A percentile compares a stretch with the other conserved stretches of the same genome.
phyloP scores from a whole-genome alignment of 2,797 vertebrate species.

The Hyperoplus lanceolatus region DNA sequence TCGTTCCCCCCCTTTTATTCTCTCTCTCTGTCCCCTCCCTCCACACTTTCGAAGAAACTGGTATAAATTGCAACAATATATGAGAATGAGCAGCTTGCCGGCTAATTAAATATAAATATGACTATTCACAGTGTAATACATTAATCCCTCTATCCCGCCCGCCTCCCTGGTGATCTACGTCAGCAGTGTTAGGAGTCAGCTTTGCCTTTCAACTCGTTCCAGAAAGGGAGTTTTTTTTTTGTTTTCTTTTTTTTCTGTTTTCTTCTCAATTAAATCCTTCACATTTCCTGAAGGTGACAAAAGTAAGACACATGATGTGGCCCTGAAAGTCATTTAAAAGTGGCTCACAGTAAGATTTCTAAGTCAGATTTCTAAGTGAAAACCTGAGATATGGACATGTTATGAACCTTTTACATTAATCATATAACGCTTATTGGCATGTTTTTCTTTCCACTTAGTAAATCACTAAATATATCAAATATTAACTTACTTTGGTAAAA shows the following conservation, averaged over 20 bases:
- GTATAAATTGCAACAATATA: conserved; percentile 16
- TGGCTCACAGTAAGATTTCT: not conserved
- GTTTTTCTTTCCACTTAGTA: not conserved
- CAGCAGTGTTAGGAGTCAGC: conserved; percentile 27
- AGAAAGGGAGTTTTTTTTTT: not conserved
- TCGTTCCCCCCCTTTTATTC: not conserved
- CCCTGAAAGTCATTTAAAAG: not conserved
- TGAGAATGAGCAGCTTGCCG: conserved; percentile 56
- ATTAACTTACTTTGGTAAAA: not conserved
- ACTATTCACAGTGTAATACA: conserved; percentile 66
- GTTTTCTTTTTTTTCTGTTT: not conserved
- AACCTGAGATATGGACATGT: not conserved
- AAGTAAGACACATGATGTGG: not conserved
- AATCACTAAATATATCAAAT: not conserved
- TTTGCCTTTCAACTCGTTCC: conserved; percentile 38
- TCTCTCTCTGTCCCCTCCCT: not conserved
- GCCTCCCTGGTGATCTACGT: conserved; percentile 32
- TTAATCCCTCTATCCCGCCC: conserved; percentile 54
- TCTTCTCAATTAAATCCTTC: not conserved
- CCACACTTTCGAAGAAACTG: conserved; percentile 20
- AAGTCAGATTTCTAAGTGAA: not conserved
- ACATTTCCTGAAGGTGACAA: conserved; percentile 10
- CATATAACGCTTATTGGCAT: not conserved
- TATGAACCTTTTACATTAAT: not conserved
- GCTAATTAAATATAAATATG: conserved; percentile 68